These are phyloP conservation scores for Athetis lepigone DNA, from an alignment of 2,888 invertebrate genomes.

Conservation along the genomic window DNA sequence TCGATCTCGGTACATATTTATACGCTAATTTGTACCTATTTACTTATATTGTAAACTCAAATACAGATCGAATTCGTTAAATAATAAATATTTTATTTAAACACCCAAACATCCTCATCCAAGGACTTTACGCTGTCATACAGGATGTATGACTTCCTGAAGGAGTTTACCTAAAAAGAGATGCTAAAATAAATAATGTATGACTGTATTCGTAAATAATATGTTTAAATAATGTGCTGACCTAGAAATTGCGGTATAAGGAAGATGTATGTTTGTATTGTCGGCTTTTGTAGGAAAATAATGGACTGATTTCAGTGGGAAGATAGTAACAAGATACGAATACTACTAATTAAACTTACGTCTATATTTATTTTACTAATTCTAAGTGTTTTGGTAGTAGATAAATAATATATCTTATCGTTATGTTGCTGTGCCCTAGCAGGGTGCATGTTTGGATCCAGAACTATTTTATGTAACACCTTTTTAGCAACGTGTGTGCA, in stretches of 20 bases:
- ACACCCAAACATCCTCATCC: constrained; percentile 31
- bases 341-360: neutral
- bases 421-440: too few relatives aligned
- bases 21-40: neutral
- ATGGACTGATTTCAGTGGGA: constrained; percentile 7
- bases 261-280: constrained; percentile 43
- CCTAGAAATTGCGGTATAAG: constrained; percentile 51
- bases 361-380: neutral
- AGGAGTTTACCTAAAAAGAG: constrained; percentile 42
- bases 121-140: constrained; percentile 47
- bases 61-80: neutral
- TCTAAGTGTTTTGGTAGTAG: too few relatives aligned
- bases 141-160: constrained; percentile 53
- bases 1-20: neutral
- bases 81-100: constrained; percentile 3
- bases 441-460: too few relatives aligned
- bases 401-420: too few relatives aligned
- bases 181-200: constrained; percentile 44
- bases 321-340: neutral
- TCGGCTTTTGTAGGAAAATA: constrained; percentile 39
- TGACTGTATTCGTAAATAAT: constrained; percentile 29
- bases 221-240: constrained; percentile 44
- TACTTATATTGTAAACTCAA: neutral
- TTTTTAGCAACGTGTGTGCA: too few relatives aligned
- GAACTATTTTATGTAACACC: too few relatives aligned